phyloP scores from a whole-genome alignment of 2,113 vertebrate species.

The Taurulus bubalis region DNA sequence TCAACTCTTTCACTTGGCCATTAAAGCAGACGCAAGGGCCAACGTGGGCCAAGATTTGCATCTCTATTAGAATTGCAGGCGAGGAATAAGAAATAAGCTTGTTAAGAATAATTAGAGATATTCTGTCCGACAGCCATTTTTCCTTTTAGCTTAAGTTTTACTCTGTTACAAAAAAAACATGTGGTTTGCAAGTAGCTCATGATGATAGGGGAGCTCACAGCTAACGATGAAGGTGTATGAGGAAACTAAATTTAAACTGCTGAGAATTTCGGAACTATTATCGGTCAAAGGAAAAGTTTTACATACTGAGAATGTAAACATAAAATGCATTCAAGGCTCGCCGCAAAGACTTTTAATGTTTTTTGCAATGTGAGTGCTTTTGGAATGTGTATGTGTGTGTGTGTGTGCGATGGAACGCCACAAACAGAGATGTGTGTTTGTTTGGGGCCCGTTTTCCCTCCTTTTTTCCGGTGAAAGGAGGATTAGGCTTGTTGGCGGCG shows the following conservation, averaged over 20 bases:
- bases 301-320: neutral
- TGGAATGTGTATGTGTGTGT: slow-evolving; percentile 14
- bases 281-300: neutral
- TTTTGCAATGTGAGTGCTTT: slow-evolving; percentile 19
- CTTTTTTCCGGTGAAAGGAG: slow-evolving; percentile 42
- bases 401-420: slow-evolving; percentile 16
- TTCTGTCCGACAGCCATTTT: slow-evolving; percentile 69
- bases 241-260: neutral
- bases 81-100: slow-evolving; percentile 72
- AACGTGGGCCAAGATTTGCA: slow-evolving; percentile 68
- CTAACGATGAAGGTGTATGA: slow-evolving; percentile 43
- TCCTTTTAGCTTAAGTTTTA: slow-evolving; percentile 66
- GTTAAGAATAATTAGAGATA: slow-evolving; percentile 80
- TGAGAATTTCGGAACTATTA: neutral
- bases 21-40: slow-evolving; percentile 70
- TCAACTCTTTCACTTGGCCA: slow-evolving; percentile 68
- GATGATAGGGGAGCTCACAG: slow-evolving; percentile 31
- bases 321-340: slow-evolving; percentile 18
- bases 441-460: slow-evolving; percentile 50
- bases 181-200: slow-evolving; percentile 8
- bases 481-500: slow-evolving; percentile 68
- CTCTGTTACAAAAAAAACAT: slow-evolving; percentile 59
- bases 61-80: slow-evolving; percentile 75
- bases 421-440: slow-evolving; percentile 62
- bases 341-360: neutral